Evolutionary conservation across 2,113 vertebrate genomes (phyloP).

Genomic region (Cinclus cinclus): DNA sequence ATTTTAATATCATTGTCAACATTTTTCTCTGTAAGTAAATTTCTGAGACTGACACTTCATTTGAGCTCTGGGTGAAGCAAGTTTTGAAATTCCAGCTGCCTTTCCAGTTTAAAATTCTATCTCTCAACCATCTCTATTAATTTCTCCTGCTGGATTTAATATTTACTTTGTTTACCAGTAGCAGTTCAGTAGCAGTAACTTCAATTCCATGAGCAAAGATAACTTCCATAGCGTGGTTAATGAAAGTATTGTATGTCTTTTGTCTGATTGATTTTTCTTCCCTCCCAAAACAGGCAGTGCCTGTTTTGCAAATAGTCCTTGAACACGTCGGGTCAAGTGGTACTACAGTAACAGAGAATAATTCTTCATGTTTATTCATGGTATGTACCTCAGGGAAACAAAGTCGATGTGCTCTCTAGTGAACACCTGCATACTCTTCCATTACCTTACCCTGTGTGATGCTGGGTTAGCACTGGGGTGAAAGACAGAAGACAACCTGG

Average conservation of each 20-base stretch:
- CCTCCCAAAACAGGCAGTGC: neutral
- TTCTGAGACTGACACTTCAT: neutral
- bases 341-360: neutral
- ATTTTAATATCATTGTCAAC: neutral
- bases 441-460: neutral
- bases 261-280: neutral
- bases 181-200: neutral
- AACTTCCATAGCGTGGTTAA: neutral
- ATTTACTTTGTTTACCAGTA: neutral
- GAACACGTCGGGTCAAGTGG: neutral
- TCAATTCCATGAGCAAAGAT: neutral
- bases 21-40: neutral
- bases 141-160: neutral
- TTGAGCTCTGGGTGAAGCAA: neutral
- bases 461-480: neutral
- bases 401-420: neutral
- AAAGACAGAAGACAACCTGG: neutral
- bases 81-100: neutral
- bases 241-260: neutral
- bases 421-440: neutral
- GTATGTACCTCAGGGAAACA: neutral
- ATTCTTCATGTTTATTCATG: neutral
- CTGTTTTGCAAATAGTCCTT: neutral
- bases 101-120: neutral
- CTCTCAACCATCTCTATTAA: neutral